Base-by-base conservation (phyloP, 1,140 invertebrate genomes). In the Diplogasteroides magnus region DNA sequence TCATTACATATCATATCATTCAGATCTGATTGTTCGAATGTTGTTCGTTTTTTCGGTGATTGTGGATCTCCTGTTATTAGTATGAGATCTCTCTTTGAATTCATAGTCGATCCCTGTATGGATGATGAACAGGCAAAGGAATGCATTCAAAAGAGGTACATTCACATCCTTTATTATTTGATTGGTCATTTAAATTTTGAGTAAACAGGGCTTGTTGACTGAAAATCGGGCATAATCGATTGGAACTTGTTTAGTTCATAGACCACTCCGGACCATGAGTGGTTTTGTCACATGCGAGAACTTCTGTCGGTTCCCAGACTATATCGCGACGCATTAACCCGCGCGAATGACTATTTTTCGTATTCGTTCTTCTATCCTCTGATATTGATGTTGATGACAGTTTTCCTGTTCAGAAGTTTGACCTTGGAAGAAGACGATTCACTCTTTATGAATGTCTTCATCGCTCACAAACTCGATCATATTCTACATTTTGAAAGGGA, bases 361-460 rank as follows among this genome's bases (percentile, higher is more conserved):
- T 68, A 89, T 80, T 83, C 93, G 57, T 88, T 91, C 74, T 85
- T 84, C 75, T 85, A 91, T 57, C 88, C 90, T 1, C 88, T 89
- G 73, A 48, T 25, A 29, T 64, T 79, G 15, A 67, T 81, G 32
- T 19, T 66, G 61, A 74, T 25, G n/a, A 31, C 2, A 2, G 6
- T 83, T 55, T 25, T 26, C 28, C 23, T 62, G 86, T 89, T 64
- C 85, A 88, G 74, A 88, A 88, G 59, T 87, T 88, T 25, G 87
- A 90, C 69, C 88, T 91, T 74, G 84, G 90, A 11, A 84, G 87
- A 72, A 84, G 60, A 84, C 32, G 89, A 92, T 77, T 90, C 91
- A 76, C 91, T 97, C 31, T 98, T 98, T 84, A 94, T 95, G 81
- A 89, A 93, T 82, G 88, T 90, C 14, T 98, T 89, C 81, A 98